phyloP scores from a whole-genome alignment of 2,113 vertebrate species.

The Arothron firmamentum region DNA sequence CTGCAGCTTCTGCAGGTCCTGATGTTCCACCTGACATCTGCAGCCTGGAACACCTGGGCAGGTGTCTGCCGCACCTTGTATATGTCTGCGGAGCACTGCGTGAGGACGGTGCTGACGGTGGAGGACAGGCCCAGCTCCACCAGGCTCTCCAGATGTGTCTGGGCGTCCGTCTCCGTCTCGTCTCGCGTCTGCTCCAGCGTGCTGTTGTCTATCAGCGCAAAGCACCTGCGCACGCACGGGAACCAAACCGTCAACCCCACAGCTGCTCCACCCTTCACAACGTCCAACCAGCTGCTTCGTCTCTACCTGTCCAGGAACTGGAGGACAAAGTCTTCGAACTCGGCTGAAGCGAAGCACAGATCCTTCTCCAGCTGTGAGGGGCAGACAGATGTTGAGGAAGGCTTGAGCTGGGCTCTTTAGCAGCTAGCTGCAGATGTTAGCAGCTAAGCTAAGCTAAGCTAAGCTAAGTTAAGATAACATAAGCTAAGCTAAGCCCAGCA shows the following conservation, averaged over 20 bases:
- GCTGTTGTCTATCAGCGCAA: slow-evolving; percentile 96
- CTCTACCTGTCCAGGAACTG: slow-evolving; percentile 96
- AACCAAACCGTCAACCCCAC: slow-evolving; percentile 34
- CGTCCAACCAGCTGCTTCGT: slow-evolving; percentile 18
- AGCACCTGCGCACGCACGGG: slow-evolving; percentile 80
- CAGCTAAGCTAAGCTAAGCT: too few relatives aligned
- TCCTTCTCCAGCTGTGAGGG: slow-evolving; percentile 85
- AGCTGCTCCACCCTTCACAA: not conserved
- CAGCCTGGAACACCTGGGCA: not conserved
- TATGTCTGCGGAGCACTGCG: slow-evolving; percentile 91
- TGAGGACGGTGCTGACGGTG: slow-evolving; percentile 94
- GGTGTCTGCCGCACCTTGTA: slow-evolving; percentile 79
- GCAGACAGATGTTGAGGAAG: not conserved
- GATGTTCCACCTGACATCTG: too few relatives aligned
- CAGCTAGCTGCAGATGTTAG: too few relatives aligned
- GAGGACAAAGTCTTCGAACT: slow-evolving; percentile 97
- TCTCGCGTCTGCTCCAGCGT: slow-evolving; percentile 93
- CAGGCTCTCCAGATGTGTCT: slow-evolving; percentile 95
- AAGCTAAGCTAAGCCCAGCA: too few relatives aligned
- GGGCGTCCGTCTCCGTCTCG: slow-evolving; percentile 96
- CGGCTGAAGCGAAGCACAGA: slow-evolving; percentile 90
- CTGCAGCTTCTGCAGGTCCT: too few relatives aligned
- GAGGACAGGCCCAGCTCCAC: slow-evolving; percentile 95
- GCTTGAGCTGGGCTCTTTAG: too few relatives aligned
- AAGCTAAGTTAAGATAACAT: too few relatives aligned